Evolutionary conservation across 2,797 vertebrate species (phyloP), one percentile per base, ranked within the genome.

Genomic region (Anguilla marmorata): DNA sequence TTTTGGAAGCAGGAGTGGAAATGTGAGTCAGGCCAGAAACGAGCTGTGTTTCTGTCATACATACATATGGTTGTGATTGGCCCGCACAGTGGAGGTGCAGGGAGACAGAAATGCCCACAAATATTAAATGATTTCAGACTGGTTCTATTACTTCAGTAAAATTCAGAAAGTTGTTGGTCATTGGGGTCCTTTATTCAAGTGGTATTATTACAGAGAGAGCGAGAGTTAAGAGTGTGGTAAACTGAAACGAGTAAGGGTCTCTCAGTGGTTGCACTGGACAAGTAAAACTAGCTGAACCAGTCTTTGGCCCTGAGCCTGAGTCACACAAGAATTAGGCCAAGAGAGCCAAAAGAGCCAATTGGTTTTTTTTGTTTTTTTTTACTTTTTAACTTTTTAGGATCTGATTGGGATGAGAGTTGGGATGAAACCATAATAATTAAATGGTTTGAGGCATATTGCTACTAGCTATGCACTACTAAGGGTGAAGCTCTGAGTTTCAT

Each of bases 31-130:
- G 41, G 89, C 84, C 21, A 88, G 86, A 79, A 87, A 89, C 63
- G 84, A 88, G 89, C 88, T 50, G 87, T 90, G 88, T 89, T 14
- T 89, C 54, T 88, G 91, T 90, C 91, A 87, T 33, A 87, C 91
- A 86, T 90, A 74, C 94, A 94, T 93, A 87, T 94, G 95, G 92
- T 94, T 94, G 90, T 94, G 91, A 93, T 94, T 94, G 92, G 89
- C 88, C 90, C 87, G 91, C 89, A 63, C 88, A 89, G 89, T 84
- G 50, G 84, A 86, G 87, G 86, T 90, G 58, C 30, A 50, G 87
- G 87, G 88, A 90, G 90, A 50, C 21, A 45, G 19, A 89, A 58
- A 85, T 63, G 87, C 52, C 72, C 54, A 84, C 60, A 72, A 9
- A 66, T 69, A 84, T 52, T 30, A 86, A 63, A 45, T 21, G 21